phyloP scores from a whole-genome alignment of 2,113 vertebrate species.

The Pyrgilauda ruficollis region DNA sequence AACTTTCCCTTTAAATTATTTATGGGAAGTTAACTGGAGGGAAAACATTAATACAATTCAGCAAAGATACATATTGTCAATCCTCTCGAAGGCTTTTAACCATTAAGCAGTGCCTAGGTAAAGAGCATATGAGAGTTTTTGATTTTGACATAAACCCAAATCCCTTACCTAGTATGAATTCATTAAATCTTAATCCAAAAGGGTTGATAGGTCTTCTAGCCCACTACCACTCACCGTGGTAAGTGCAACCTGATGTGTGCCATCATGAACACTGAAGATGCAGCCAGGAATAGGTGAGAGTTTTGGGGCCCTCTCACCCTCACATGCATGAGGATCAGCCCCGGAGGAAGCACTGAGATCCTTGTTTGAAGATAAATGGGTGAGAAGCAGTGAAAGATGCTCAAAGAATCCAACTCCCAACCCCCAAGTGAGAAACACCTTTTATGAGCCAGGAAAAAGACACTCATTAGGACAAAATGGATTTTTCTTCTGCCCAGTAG shows the following conservation, averaged over 20 bases:
- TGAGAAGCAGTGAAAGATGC: not conserved
- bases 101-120: not conserved
- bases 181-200: not conserved
- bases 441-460: not conserved
- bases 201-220: rapidly evolving
- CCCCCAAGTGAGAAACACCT: not conserved
- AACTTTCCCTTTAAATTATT: not conserved
- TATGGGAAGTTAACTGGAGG: not conserved
- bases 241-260: not conserved
- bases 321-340: not conserved
- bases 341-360: not conserved
- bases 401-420: not conserved
- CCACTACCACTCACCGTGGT: not conserved
- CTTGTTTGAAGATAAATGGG: not conserved
- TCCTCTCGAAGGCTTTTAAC: not conserved
- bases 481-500: not conserved
- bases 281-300: not conserved
- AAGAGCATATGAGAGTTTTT: not conserved
- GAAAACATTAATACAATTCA: not conserved
- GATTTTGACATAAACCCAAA: not conserved
- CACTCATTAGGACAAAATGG: not conserved
- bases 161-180: not conserved
- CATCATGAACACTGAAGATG: not conserved
- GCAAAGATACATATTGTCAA: rapidly evolving
- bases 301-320: not conserved